Conservation (phyloP, 2,113 vertebrate genomes). For the Lasiurus borealis region DNA sequence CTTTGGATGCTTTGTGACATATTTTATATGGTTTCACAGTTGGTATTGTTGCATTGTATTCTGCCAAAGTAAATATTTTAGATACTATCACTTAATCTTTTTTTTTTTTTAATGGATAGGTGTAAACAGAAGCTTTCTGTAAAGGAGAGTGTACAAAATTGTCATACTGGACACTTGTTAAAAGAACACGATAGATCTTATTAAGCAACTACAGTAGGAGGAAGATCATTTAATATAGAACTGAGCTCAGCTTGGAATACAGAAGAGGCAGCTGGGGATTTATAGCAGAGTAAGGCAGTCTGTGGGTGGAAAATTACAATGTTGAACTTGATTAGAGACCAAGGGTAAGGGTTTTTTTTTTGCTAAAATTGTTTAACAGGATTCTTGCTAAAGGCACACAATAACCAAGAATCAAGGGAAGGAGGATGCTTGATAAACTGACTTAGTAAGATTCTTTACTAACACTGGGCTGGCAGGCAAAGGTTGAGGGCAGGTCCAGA, state of each 20-base stretch:
- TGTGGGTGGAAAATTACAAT: not conserved
- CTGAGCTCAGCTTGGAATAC: not conserved
- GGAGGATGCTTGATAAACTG: not conserved
- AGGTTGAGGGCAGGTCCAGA: not conserved
- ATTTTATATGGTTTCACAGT: not conserved
- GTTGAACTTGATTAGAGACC: not conserved
- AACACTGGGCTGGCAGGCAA: not conserved
- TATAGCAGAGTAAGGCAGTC: not conserved
- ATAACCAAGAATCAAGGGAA: not conserved
- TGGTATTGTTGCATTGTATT: not conserved
- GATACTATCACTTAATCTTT: not conserved
- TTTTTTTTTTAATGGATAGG: not conserved
- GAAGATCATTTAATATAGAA: not conserved
- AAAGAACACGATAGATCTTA: constrained; percentile 4
- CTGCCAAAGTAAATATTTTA: constrained; percentile 13
- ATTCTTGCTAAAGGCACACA: not conserved
- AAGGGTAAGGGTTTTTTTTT: not conserved
- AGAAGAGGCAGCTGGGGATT: not conserved
- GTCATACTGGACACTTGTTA: not conserved
- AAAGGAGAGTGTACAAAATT: not conserved
- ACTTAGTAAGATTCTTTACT: not conserved
- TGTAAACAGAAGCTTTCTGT: not conserved
- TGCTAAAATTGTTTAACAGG: not conserved
- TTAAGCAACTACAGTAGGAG: not conserved
- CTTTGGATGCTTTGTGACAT: not conserved